Percentiles rank a stretch among this genome's conserved stretches.
Evolutionary conservation across 2,888 invertebrate species (phyloP).

Genomic region (Brenthis hecate): DNA sequence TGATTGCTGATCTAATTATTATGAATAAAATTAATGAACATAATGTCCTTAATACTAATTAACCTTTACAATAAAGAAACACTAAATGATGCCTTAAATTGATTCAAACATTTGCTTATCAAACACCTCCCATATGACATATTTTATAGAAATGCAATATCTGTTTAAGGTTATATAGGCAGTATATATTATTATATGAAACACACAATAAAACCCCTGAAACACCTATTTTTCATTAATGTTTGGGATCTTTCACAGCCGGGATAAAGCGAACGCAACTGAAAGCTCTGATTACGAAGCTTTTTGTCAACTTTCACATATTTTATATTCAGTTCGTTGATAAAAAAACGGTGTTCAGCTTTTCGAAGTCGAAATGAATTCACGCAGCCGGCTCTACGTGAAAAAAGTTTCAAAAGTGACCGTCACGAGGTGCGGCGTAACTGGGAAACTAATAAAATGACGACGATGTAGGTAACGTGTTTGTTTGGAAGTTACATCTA

Average conservation of each 20-base stretch:
- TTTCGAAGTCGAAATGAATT: slow-evolving; percentile 67
- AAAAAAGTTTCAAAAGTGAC: slow-evolving; percentile 35
- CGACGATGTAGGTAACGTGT: slow-evolving; percentile 6
- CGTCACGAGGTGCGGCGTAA: slow-evolving; percentile 20
- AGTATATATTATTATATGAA: too few species aligned
- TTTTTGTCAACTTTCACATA: slow-evolving; percentile 44
- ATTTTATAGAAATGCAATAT: too few species aligned
- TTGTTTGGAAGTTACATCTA: slow-evolving; percentile 10
- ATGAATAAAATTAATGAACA: too few species aligned
- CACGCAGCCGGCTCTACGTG: slow-evolving; percentile 48
- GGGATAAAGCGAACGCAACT: slow-evolving; percentile 30
- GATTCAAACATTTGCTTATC: too few species aligned
- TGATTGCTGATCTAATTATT: too few species aligned
- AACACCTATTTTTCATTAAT: slow-evolving; percentile 21
- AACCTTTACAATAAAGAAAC: too few species aligned
- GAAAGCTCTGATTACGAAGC: slow-evolving; percentile 36
- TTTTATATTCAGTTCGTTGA: slow-evolving; percentile 62
- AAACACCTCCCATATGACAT: too few species aligned
- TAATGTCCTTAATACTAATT: too few species aligned
- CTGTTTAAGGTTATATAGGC: too few species aligned
- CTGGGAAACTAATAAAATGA: slow-evolving; percentile 29
- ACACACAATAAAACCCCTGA: slow-evolving; percentile 2
- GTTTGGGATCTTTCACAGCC: slow-evolving; percentile 10
- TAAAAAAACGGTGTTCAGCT: slow-evolving; percentile 52
- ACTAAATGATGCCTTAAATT: too few species aligned